These are phyloP conservation scores for Drosophila pseudotakahashii DNA, from an alignment of 2,888 invertebrate species.

Conservation along the genomic window DNA sequence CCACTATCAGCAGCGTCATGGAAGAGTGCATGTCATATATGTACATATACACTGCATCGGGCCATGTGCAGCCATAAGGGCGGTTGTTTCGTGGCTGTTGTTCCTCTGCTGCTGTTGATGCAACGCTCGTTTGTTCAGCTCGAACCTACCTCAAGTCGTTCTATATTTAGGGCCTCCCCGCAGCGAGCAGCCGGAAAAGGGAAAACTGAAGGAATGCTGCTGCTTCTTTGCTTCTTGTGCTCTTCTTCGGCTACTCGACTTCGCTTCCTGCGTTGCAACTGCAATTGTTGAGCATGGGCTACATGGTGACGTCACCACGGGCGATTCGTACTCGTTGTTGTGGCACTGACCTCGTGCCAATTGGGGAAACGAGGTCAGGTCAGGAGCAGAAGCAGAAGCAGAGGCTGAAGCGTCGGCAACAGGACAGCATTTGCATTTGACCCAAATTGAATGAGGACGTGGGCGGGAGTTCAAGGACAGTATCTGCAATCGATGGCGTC, in stretches of 20 bases:
- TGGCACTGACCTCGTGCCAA: slow-evolving; percentile 48
- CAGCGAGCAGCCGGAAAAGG: slow-evolving; percentile 17
- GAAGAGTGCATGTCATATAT: slow-evolving; percentile 18
- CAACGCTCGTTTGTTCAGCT: slow-evolving; percentile 28
- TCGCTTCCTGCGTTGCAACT: slow-evolving; percentile 21
- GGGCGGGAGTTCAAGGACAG: slow-evolving; percentile 40
- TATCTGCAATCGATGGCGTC: slow-evolving; percentile 33
- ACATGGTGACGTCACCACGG: slow-evolving; percentile 34
- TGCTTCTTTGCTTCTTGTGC: background rate
- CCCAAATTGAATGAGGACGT: slow-evolving; percentile 29
- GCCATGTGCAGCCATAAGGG: slow-evolving; percentile 39
- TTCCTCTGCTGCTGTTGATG: slow-evolving; percentile 18
- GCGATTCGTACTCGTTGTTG: slow-evolving; percentile 26
- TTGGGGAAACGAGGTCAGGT: slow-evolving; percentile 45
- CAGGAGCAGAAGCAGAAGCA: slow-evolving; percentile 34
- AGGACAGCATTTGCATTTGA: slow-evolving; percentile 44
- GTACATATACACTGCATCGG: slow-evolving; percentile 12
- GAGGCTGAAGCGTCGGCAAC: slow-evolving; percentile 14
- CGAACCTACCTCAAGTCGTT: slow-evolving; percentile 76
- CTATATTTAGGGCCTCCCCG: slow-evolving; percentile 71
- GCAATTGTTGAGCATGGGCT: slow-evolving; percentile 18
- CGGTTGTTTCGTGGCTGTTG: slow-evolving; percentile 33
- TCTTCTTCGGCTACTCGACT: slow-evolving; percentile 4
- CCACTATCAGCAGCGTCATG: slow-evolving; percentile 40
- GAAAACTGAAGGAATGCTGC: slow-evolving; percentile 9